Evolutionary conservation across 2,888 invertebrate genomes (phyloP).

Genomic region (Latrodectus elegans): DNA sequence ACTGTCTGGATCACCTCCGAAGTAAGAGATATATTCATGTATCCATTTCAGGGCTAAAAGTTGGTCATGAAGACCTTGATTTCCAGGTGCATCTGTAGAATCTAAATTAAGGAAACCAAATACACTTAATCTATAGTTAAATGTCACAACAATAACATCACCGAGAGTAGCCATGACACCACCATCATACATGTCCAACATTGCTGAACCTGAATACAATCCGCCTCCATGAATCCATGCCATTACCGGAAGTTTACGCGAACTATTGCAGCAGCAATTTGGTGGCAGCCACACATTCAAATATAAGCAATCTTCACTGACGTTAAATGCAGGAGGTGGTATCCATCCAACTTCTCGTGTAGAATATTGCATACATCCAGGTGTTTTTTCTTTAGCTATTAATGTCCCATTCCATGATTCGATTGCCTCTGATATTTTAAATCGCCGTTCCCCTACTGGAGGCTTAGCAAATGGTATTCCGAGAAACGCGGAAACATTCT

Average conservation of each 20-base stretch:
- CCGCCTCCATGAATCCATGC: conserved; percentile 77
- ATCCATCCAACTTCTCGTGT: conserved; percentile 67
- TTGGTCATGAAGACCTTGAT: conserved; percentile 65
- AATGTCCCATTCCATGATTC: conserved; percentile 79
- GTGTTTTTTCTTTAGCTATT: conserved; percentile 60
- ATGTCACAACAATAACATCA: conserved; percentile 77
- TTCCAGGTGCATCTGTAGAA: conserved; percentile 72
- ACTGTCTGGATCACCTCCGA: conserved; percentile 1
- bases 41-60: conserved; percentile 21
- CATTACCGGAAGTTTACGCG: conserved; percentile 81
- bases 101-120: conserved; percentile 75
- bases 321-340: conserved; percentile 42
- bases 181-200: conserved; percentile 75
- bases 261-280: not conserved
- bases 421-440: conserved; percentile 76
- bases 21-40: not conserved
- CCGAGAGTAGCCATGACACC: conserved; percentile 77
- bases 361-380: conserved; percentile 72
- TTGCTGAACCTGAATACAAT: conserved; percentile 74
- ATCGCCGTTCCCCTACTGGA: conserved; percentile 71
- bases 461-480: conserved; percentile 72
- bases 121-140: conserved; percentile 77
- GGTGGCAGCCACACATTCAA: conserved; percentile 86
- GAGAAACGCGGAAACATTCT: conserved; percentile 59
- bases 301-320: conserved; percentile 85